Base-by-base conservation (phyloP, 2,113 vertebrate genomes). In the Dipodomys merriami region DNA sequence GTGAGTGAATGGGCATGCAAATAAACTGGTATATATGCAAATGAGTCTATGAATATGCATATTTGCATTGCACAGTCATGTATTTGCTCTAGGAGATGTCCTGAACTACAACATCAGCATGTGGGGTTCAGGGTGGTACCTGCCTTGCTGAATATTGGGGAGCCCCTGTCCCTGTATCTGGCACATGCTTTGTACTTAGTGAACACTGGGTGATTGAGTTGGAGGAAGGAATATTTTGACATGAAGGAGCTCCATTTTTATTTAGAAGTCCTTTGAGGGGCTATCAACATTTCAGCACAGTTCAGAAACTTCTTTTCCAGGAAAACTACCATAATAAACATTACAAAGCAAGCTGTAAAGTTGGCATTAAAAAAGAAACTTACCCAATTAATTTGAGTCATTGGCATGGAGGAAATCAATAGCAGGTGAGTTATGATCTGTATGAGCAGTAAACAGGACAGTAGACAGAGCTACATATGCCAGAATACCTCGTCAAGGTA, bases 271-370 rank as follows among this genome's bases (percentile, higher is more conserved):
- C 89, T 16, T 69, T 6, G 22, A 93, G 23, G 20, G 60, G 8
- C 35, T 44, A 74, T 60, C 53, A 44, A 92, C 23, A 7, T 1
- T 39, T 25, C 25, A 53, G 4, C 62, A 35, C 19, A 49, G 20
- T 68, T 88, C 35, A 80, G 44, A 86, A 71, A 46, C 49, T 53
- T 82, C 62, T 90, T 81, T 74, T 29, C 39, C 60, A 87, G n/a
- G 49, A 69, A 87, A 87, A 1, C 73, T 91, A 71, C 35, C 79
- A 71, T 33, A 71, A 77, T 84, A 44, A 89, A 80, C 35, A 83
- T 93, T 67, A 53, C 71, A 93, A 94, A 77, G 9, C 53, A 92
- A 67, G 8, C 46, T 85, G 3, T 62, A 72, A 93, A 90, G 33
- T 29, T 80, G 49, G 7, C 62, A 74, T 85, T 83, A 3, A 69